A percentile compares a stretch with the other conserved stretches of the same genome.
Conservation (phyloP, 1,140 invertebrate genomes). For the Pachypsylla venusta region DNA sequence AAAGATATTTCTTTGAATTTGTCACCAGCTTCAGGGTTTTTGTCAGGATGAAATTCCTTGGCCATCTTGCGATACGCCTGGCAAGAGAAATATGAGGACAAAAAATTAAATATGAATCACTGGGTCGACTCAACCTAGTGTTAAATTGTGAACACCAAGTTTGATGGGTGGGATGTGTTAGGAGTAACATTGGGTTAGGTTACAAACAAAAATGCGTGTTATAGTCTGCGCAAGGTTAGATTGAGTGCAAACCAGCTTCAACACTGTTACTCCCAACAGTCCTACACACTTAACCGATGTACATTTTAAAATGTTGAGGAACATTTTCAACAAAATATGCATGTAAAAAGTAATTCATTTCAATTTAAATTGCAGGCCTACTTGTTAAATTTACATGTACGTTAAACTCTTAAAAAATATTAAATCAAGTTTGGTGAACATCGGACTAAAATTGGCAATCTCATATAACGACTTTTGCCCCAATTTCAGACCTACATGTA, state of each 20-base stretch:
- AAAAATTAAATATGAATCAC: neutral
- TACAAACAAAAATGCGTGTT: too few species aligned
- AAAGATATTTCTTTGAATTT: slow-evolving; percentile 81
- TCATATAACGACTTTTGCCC: too few species aligned
- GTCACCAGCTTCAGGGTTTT: slow-evolving; percentile 66
- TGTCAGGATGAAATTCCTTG: slow-evolving; percentile 78
- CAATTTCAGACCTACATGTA: too few species aligned
- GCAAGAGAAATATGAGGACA: slow-evolving; percentile 25
- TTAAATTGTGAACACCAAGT: neutral
- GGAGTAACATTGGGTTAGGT: too few species aligned
- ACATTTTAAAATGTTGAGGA: neutral
- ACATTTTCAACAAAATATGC: too few species aligned
- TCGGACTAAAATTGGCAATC: too few species aligned
- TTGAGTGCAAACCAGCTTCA: neutral
- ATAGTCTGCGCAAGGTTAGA: neutral
- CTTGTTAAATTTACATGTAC: too few species aligned
- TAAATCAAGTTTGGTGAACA: too few species aligned
- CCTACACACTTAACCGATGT: neutral
- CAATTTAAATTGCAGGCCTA: too few species aligned
- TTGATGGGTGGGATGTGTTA: neutral
- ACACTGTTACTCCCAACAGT: neutral
- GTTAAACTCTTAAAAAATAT: too few species aligned
- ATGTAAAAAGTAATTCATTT: too few species aligned
- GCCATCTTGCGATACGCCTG: slow-evolving; percentile 71
- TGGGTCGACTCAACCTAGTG: neutral